Conservation (phyloP, 2,113 vertebrate genomes). For the Cyanoramphus novaezelandiae region DNA sequence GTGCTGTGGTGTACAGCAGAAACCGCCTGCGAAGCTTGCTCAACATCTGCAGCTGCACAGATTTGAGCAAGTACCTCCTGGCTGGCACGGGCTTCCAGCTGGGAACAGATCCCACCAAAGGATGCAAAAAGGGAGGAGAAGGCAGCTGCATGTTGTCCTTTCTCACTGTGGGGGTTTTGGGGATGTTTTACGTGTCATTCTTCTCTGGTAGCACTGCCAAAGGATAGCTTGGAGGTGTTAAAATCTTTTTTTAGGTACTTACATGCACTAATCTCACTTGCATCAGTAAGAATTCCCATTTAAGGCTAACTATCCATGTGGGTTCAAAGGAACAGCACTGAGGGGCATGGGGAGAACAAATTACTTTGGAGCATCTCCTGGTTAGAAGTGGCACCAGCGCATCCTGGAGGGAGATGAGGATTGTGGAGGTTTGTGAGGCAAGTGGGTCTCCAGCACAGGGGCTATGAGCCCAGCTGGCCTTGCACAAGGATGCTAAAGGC, state of each 20-base stretch:
- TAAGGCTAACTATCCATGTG: background rate
- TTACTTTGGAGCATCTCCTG: background rate
- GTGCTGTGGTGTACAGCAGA: background rate
- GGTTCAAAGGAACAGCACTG: background rate
- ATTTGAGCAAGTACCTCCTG: background rate
- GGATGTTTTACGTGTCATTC: rapidly evolving
- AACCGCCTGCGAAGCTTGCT: background rate
- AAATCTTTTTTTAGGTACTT: background rate
- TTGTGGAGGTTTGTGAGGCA: background rate
- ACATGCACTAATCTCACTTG: background rate
- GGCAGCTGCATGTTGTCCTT: background rate
- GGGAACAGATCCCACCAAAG: background rate
- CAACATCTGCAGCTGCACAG: background rate
- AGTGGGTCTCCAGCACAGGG: background rate
- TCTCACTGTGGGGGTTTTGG: background rate
- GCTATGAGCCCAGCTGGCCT: background rate
- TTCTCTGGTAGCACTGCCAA: background rate
- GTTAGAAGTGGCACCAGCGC: background rate
- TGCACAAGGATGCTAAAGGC: background rate
- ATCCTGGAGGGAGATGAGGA: background rate
- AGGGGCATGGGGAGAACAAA: background rate
- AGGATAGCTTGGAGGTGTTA: background rate
- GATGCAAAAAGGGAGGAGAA: background rate
- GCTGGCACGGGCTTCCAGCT: background rate
- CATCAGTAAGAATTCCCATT: background rate